Percentiles rank a stretch among this genome's conserved stretches.
Evolutionary conservation across 2,113 vertebrate species (phyloP).

Genomic region (Steatornis caripensis): DNA sequence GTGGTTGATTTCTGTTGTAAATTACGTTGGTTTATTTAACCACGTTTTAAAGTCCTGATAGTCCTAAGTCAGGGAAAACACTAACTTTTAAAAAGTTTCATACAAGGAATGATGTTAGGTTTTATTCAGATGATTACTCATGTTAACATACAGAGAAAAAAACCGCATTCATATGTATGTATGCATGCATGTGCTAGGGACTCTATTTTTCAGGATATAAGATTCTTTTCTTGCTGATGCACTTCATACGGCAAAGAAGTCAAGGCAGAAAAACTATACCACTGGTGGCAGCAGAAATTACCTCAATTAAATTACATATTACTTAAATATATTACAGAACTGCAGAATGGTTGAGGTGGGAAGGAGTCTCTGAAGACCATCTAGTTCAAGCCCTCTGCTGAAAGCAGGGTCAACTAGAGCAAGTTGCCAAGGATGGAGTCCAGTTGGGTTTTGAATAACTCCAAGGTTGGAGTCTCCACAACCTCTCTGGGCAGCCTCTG

Average conservation of each 20-base stretch:
- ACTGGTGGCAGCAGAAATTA: not conserved
- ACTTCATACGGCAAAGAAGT: not conserved
- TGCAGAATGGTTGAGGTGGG: not conserved
- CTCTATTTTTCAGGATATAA: not conserved
- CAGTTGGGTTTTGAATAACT: not conserved
- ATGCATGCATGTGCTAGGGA: not conserved
- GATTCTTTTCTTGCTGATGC: not conserved
- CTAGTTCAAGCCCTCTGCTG: rapidly evolving
- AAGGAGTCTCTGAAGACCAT: not conserved
- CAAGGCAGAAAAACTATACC: not conserved
- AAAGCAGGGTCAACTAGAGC: not conserved
- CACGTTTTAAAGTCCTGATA: not conserved
- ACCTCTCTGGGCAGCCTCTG: not conserved
- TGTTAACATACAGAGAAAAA: not conserved
- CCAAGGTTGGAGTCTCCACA: not conserved
- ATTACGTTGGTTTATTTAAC: not conserved
- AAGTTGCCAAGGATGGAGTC: not conserved
- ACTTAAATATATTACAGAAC: not conserved
- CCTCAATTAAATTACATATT: not conserved
- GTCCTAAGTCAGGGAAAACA: not conserved
- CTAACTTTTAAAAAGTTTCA: not conserved
- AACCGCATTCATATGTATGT: rapidly evolving
- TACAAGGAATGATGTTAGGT: not conserved
- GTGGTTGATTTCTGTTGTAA: not conserved
- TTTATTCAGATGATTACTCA: not conserved